Evolutionary conservation across 2,113 vertebrate species (phyloP), one percentile per base, ranked within the genome.

Genomic region (Tretioscincus oriximinensis): DNA sequence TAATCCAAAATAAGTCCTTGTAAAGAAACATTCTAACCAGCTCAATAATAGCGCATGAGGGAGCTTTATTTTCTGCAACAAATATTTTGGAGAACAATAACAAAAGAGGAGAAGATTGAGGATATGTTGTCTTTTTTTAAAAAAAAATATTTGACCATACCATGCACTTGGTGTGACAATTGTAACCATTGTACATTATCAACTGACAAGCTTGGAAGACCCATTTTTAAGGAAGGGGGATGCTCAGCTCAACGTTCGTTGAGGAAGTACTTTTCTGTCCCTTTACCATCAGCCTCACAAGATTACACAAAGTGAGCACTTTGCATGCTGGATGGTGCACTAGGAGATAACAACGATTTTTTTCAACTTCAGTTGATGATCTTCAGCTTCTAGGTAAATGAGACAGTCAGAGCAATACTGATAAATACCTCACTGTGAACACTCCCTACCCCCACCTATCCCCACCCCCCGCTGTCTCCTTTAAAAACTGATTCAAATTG

Each of bases 171-270:
- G 80, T 1, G 63, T 80, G 45, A 24, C 18, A 69, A 24, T 1
- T 0, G 28, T 69, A 83, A 85, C 12, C 60, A 41, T 77, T 81
- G 83, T 65, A 26, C 68, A 2, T 0, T 70, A 18, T 29, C 81
- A 63, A 29, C 81, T 21, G 80, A 75, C 66, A 85, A 88, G 16
- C 2, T 24, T 83, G 69, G 80, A 2, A 7, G 79, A 47, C 80
- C 3, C 11, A 0, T 20, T 61, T 14, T 5, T 0, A 1, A 67
- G 54, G 4, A 21, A 58, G 18, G 47, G 70, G 78, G 0, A 11
- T 0, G 9, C 2, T 66, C 80, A 76, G 81, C 87, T 5, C 61
- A 0, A 0, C 20, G 0, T 1, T 58, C 1, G 1, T 45, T 2
- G 0, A 64, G 77, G 70, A 1, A 3, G 78, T 67, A 79, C 35